phyloP scores from a whole-genome alignment of 2,113 vertebrate genomes.

The Eidolon helvum region DNA sequence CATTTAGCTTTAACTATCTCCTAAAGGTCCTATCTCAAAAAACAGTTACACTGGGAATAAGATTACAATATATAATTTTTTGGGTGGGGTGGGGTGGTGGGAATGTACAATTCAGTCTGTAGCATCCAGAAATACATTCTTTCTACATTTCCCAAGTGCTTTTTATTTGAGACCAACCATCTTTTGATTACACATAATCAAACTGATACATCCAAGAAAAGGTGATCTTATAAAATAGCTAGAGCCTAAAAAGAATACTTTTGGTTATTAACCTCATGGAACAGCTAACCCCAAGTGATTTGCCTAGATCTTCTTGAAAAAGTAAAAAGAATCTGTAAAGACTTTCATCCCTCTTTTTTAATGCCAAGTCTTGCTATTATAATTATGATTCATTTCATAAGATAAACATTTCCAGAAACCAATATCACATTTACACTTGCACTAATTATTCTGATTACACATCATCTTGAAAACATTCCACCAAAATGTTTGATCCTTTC shows the following conservation, averaged over 20 bases:
- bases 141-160: neutral
- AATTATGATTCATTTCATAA: slow-evolving; percentile 76
- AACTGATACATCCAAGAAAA: neutral
- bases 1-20: neutral
- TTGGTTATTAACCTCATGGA: slow-evolving; percentile 13
- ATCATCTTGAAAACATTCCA: slow-evolving; percentile 72
- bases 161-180: neutral
- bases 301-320: neutral
- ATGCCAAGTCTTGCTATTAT: slow-evolving; percentile 51
- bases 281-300: neutral
- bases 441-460: slow-evolving; percentile 75
- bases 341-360: slow-evolving; percentile 40
- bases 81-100: too few relatives aligned
- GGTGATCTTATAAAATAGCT: neutral
- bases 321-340: neutral
- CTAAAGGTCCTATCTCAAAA: neutral
- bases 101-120: neutral
- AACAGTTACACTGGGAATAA: neutral
- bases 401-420: slow-evolving; percentile 73
- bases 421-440: slow-evolving; percentile 66
- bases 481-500: slow-evolving; percentile 51
- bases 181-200: neutral
- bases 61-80: neutral
- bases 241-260: neutral
- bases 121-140: neutral